phyloP scores from a whole-genome alignment of 2,888 invertebrate species.

The Myopa tessellatipennis region DNA sequence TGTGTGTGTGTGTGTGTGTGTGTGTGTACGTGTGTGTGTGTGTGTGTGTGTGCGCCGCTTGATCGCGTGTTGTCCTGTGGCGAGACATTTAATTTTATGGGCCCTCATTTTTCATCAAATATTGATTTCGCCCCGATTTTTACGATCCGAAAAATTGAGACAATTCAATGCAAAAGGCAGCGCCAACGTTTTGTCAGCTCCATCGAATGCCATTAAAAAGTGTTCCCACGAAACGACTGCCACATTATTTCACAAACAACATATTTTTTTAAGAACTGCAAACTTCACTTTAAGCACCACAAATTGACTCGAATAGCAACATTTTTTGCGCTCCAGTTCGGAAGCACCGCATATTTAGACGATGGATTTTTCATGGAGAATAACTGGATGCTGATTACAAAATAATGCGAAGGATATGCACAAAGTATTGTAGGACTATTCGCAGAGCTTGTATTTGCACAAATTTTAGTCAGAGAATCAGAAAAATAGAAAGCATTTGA shows the following conservation, averaged over 20 bases:
- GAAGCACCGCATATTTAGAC: not conserved
- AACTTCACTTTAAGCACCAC: slow-evolving; percentile 14
- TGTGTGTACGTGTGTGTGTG: not conserved
- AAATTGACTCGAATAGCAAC: not conserved
- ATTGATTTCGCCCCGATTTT: slow-evolving; percentile 45
- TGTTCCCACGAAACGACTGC: not conserved
- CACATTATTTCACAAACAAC: not conserved
- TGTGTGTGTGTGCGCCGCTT: not conserved
- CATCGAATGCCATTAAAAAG: slow-evolving; percentile 1
- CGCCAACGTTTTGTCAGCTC: not conserved
- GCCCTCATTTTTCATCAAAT: slow-evolving; percentile 19
- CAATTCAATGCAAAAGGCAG: not conserved
- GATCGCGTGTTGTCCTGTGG: slow-evolving; percentile 2
- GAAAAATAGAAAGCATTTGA: no score
- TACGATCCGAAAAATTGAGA: slow-evolving; percentile 45
- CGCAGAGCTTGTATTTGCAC: no score
- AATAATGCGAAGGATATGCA: not conserved
- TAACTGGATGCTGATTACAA: not conserved
- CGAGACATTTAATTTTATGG: slow-evolving; percentile 38
- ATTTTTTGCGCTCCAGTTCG: not conserved
- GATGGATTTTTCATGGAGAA: not conserved
- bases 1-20: not conserved
- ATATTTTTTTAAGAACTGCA: slow-evolving; percentile 13
- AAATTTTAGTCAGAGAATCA: no score
- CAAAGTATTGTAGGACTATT: no score